Conservation (phyloP, 2,888 invertebrate genomes). For the Heliconius ethilla region DNA sequence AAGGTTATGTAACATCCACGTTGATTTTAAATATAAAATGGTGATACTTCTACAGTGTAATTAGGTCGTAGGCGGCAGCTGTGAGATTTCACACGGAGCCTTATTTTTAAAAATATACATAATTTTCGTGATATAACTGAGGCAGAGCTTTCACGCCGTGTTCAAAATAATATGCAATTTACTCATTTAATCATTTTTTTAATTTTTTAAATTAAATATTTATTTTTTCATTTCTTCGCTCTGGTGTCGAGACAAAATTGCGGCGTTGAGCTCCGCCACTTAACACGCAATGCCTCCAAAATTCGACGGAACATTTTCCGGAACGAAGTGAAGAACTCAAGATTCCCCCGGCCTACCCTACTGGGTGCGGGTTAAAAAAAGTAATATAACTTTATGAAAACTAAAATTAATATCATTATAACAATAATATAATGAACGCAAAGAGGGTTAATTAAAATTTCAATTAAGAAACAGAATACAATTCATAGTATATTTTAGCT, state of each 20-base stretch:
- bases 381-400: neutral
- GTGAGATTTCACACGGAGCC: conserved; percentile 5
- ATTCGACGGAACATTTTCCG: too few relatives aligned
- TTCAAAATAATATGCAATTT: neutral
- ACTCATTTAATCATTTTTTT: too few relatives aligned
- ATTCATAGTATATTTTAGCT: neutral
- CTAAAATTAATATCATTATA: neutral
- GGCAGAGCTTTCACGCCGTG: neutral
- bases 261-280: too few relatives aligned
- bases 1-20: neutral
- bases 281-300: too few relatives aligned
- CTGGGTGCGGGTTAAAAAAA: neutral
- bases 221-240: too few relatives aligned
- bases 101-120: conserved; percentile 2
- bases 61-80: conserved; percentile 10
- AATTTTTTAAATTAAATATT: too few relatives aligned
- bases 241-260: too few relatives aligned
- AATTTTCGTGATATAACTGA: neutral
- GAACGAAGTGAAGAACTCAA: too few relatives aligned
- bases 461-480: conserved; percentile 8
- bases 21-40: conserved; percentile 9
- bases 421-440: neutral
- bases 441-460: neutral
- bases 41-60: conserved; percentile 9
- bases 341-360: too few relatives aligned